Evolutionary conservation across 2,113 vertebrate genomes (phyloP).

Genomic region (Thoracochromis brauschi): DNA sequence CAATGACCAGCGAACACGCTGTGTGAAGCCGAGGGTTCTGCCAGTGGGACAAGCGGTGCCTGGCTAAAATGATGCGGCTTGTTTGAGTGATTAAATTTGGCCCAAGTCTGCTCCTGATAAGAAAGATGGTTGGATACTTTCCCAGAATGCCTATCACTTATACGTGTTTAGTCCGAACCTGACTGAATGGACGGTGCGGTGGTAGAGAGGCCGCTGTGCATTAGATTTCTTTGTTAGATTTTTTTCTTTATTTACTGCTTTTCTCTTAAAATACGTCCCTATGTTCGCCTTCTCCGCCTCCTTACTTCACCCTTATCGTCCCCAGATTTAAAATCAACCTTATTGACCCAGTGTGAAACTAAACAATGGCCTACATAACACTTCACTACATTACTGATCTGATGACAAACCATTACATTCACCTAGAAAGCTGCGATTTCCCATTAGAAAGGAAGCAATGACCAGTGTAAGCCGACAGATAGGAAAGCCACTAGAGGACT

Average conservation of each 20-base stretch:
- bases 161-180: background rate
- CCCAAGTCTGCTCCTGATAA: constrained; percentile 25
- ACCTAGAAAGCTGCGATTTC: background rate
- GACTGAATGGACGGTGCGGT: background rate
- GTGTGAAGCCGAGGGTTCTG: background rate
- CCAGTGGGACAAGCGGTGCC: background rate
- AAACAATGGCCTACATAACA: background rate
- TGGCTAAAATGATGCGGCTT: background rate
- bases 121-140: constrained; percentile 21
- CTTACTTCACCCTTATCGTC: background rate
- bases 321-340: background rate
- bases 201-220: background rate
- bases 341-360: background rate
- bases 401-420: background rate
- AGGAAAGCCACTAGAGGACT: background rate
- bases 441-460: background rate
- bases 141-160: constrained; percentile 36
- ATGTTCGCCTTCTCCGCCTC: background rate
- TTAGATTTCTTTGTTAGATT: background rate
- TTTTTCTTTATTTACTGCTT: background rate
- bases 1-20: background rate
- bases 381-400: accelerated
- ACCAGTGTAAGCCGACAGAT: background rate
- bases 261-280: background rate
- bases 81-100: constrained; percentile 37